A percentile compares a stretch with the other conserved stretches of the same genome.
Evolutionary conservation across 2,797 vertebrate genomes (phyloP).

Genomic region (Scolopax rusticola): DNA sequence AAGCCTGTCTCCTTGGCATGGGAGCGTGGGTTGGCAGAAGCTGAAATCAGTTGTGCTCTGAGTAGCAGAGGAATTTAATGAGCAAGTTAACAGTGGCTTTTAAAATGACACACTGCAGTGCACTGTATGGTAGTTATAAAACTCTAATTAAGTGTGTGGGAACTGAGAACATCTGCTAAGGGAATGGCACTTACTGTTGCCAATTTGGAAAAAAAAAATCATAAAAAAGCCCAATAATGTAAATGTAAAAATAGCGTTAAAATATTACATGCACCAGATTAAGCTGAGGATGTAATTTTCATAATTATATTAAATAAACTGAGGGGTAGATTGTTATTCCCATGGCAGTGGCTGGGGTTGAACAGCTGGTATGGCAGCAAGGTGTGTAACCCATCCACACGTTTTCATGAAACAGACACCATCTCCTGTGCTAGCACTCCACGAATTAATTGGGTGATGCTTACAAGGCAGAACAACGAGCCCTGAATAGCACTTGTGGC

Average conservation of each 20-base stretch:
- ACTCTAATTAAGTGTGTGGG: slow-evolving; percentile 12
- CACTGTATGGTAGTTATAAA: not conserved
- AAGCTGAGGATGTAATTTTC: not conserved
- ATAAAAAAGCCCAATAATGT: not conserved
- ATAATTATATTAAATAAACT: not conserved
- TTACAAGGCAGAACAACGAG: not conserved
- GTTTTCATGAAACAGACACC: slow-evolving; percentile 15
- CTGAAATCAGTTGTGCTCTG: not conserved
- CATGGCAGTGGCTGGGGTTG: not conserved
- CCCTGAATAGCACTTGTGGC: slow-evolving; percentile 1
- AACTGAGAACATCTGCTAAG: slow-evolving; percentile 30
- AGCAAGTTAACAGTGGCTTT: not conserved
- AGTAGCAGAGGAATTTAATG: not conserved
- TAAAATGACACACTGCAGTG: not conserved
- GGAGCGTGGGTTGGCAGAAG: not conserved
- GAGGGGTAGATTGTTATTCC: not conserved
- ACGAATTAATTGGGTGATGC: not conserved
- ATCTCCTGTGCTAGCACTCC: not conserved
- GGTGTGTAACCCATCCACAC: slow-evolving; percentile 1
- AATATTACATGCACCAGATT: not conserved
- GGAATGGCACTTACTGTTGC: not conserved
- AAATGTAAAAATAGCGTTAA: not conserved
- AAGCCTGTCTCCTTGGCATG: not conserved
- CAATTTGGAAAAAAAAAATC: not conserved
- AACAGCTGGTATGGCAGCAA: slow-evolving; percentile 5